A percentile compares a stretch with the other conserved stretches of the same genome.
phyloP scores from a whole-genome alignment of 2,797 vertebrate species.

The Coregonus sp. region DNA sequence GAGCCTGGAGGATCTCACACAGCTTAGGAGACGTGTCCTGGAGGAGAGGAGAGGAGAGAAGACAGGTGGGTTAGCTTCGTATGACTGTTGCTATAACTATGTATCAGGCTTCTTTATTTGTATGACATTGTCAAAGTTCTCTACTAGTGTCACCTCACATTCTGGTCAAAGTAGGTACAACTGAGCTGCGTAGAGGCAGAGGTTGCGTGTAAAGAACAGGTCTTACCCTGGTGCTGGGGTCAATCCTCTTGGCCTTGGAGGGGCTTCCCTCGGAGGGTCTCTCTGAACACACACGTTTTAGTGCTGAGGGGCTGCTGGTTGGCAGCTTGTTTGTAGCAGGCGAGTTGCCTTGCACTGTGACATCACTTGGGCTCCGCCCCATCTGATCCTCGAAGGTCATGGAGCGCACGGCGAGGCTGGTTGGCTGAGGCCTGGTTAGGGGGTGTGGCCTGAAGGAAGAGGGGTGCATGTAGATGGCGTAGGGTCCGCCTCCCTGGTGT shows the following conservation, averaged over 20 bases:
- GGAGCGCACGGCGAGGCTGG: constrained; percentile 79
- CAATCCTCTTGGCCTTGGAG: constrained; percentile 60
- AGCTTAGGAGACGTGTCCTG: constrained; percentile 74
- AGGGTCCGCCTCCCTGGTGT: constrained; percentile 71
- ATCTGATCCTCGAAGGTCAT: constrained; percentile 77
- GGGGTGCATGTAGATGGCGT: constrained; percentile 83
- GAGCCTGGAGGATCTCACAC: constrained; percentile 69
- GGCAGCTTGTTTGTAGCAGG: not conserved
- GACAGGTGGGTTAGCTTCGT: not conserved
- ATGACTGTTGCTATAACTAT: not conserved
- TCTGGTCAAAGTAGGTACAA: not conserved
- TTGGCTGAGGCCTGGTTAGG: constrained; percentile 72
- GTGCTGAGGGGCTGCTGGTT: constrained; percentile 49
- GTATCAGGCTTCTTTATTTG: not conserved
- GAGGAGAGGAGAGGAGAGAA: not conserved
- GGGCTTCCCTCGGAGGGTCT: constrained; percentile 60
- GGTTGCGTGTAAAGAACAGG: not conserved
- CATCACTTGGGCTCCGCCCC: constrained; percentile 41
- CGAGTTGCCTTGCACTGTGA: not conserved
- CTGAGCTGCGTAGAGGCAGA: constrained; percentile 46
- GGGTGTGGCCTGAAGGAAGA: constrained; percentile 73
- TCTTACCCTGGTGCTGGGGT: constrained; percentile 64
- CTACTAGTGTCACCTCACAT: not conserved
- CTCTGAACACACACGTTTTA: constrained; percentile 74
- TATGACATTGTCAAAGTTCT: not conserved